Percentiles rank a stretch among this genome's conserved stretches.
Evolutionary conservation across 92 coral and sea anemone genomes (phyloP).

Genomic region (Palythoa heliodiscus): DNA sequence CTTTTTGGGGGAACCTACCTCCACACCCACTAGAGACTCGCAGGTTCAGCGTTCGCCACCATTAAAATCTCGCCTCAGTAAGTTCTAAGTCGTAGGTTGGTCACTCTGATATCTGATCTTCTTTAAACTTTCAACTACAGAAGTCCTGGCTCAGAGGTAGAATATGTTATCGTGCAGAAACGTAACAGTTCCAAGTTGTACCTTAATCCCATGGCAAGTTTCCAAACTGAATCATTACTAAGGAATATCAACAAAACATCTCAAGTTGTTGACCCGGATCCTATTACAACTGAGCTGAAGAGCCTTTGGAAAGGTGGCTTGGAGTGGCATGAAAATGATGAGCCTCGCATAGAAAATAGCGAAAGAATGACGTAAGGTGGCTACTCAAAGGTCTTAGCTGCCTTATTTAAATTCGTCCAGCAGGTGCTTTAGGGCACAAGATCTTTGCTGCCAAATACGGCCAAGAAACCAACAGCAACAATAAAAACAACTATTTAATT

Average conservation of each 20-base stretch:
- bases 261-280: conserved; percentile 19
- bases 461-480: too few relatives aligned
- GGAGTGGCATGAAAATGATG: conserved; percentile 29
- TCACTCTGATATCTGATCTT: background rate
- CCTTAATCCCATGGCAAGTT: conserved; percentile 58
- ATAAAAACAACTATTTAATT: too few relatives aligned
- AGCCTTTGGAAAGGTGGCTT: conserved; percentile 37
- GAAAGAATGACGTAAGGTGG: background rate
- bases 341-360: conserved; percentile 20
- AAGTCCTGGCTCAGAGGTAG: conserved; percentile 24
- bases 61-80: too few relatives aligned
- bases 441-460: too few relatives aligned
- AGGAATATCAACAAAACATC: background rate
- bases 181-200: conserved; percentile 56
- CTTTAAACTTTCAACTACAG: background rate
- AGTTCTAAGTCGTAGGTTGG: too few relatives aligned
- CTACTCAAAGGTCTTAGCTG: background rate
- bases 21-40: too few relatives aligned
- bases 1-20: too few relatives aligned
- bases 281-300: conserved; percentile 22
- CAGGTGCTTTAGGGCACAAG: too few relatives aligned
- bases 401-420: too few relatives aligned
- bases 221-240: conserved; percentile 1
- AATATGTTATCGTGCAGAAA: conserved; percentile 32
- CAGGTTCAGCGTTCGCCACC: too few relatives aligned